Evolutionary conservation across 2,113 vertebrate species (phyloP), one percentile per base, ranked within the genome.

Genomic region (Prionailurus viverrinus): DNA sequence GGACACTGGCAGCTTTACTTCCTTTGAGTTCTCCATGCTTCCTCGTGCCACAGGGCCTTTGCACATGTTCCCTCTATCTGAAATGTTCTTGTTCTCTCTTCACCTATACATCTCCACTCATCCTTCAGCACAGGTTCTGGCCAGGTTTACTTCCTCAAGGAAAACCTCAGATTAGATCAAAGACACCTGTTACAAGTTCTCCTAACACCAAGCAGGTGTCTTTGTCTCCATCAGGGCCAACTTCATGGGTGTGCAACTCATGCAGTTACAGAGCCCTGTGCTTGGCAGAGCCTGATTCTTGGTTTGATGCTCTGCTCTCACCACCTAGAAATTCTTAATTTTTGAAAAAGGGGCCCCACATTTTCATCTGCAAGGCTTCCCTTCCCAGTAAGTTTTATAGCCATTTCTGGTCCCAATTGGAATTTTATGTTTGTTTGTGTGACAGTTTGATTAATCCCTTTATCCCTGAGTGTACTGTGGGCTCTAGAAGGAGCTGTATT

Each of bases 351-450:
- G 13, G n/a, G 23, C 31, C 36, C 45, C 21, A 41, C 33, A 61
- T 55, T 96, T 89, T 92, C 39, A 69, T 69, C 55, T 74, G 65
- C 29, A 41, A 15, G 89, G 33, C 4, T 16, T 33, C 12, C 9
- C 41, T 45, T 27, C 36, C 58, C 73, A 85, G 23, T 33, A 95
- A 33, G 39, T 83, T 65, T 39, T 25, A 6, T 58, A 58, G 48
- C 73, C 73, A 15, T 7, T 87, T 86, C 68, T 84, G 63, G 39
- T 78, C 51, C 41, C 36, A 36, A 36, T 68, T 66, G 53, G 36
- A 53, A n/a, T 81, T 94, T 78, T 92, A 31, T 90, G 74, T 76
- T 93, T 88, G 55, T 83, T 86, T 90, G 15, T 51, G n/a, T 81
- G 89, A 80, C 19, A 73, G 1, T 83, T 39, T 89, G 83, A 33